A percentile compares a stretch with the other conserved stretches of the same genome.
Evolutionary conservation across 2,797 vertebrate genomes (phyloP).

Genomic region (Argyrosomus regius): DNA sequence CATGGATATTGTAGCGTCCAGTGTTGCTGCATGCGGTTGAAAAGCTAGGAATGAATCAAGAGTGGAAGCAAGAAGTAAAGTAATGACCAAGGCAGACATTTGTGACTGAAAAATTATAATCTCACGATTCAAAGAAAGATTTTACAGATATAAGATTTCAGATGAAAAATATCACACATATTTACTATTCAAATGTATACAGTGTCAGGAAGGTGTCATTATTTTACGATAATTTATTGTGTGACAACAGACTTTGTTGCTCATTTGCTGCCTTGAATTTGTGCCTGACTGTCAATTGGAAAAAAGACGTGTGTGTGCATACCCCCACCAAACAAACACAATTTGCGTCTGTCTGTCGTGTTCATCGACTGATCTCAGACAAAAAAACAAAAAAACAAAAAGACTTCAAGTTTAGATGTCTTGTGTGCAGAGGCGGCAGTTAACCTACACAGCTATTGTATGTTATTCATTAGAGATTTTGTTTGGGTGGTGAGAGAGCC

Average conservation of each 20-base stretch:
- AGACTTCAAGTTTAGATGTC: neutral
- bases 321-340: too few species aligned
- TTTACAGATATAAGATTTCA: neutral
- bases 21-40: neutral
- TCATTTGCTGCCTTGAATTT: too few species aligned
- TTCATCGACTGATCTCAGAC: neutral
- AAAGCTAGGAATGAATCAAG: neutral
- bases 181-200: too few species aligned
- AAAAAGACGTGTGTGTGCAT: too few species aligned
- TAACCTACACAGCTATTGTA: neutral
- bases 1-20: neutral
- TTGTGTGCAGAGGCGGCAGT: neutral
- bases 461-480: neutral
- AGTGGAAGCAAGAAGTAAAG: neutral
- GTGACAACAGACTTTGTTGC: too few species aligned
- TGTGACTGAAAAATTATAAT: neutral
- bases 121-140: neutral
- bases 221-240: too few species aligned
- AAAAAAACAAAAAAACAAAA: neutral
- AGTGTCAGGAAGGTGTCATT: neutral
- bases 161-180: neutral
- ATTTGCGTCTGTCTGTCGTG: too few species aligned
- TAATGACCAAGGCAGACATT: neutral
- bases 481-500: neutral
- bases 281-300: too few species aligned